Conservation (phyloP, 1,140 invertebrate species). For the Drosophila rhopaloa region DNA sequence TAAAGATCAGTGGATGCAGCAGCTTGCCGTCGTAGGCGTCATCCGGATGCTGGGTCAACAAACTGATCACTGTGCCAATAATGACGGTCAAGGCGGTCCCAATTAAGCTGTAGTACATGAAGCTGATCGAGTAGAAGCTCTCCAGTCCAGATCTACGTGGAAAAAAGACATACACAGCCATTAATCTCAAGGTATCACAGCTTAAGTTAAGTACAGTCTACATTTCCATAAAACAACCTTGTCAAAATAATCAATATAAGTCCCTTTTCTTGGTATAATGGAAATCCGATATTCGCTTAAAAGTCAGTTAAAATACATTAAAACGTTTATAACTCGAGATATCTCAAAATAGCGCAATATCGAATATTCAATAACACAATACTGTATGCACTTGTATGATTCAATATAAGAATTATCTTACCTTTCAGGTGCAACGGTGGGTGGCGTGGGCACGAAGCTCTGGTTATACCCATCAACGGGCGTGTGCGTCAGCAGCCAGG, state of each 20-base stretch:
- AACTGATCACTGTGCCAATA: constrained; percentile 88
- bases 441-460: constrained; percentile 42
- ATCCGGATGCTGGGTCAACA: constrained; percentile 87
- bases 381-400: too few species aligned
- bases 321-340: too few species aligned
- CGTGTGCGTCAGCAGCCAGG: constrained; percentile 67
- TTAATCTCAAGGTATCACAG: neutral
- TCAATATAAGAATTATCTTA: neutral
- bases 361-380: too few species aligned
- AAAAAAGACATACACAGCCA: constrained; percentile 18
- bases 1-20: constrained; percentile 87
- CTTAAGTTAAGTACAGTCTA: neutral
- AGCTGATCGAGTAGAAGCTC: constrained; percentile 88
- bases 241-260: too few species aligned
- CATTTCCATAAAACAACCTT: too few species aligned
- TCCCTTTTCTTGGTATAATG: too few species aligned
- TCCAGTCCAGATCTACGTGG: constrained; percentile 86
- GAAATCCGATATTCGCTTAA: too few species aligned
- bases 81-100: constrained; percentile 88
- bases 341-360: too few species aligned
- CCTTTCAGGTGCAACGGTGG: constrained; percentile 52
- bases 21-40: constrained; percentile 89
- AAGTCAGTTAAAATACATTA: too few species aligned
- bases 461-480: constrained; percentile 60
- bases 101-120: constrained; percentile 91